A percentile compares a stretch with the other conserved stretches of the same genome.
These are phyloP conservation scores for Cremastinae sp. DNA, from an alignment of 2,888 invertebrate species.

Conservation along the genomic window DNA sequence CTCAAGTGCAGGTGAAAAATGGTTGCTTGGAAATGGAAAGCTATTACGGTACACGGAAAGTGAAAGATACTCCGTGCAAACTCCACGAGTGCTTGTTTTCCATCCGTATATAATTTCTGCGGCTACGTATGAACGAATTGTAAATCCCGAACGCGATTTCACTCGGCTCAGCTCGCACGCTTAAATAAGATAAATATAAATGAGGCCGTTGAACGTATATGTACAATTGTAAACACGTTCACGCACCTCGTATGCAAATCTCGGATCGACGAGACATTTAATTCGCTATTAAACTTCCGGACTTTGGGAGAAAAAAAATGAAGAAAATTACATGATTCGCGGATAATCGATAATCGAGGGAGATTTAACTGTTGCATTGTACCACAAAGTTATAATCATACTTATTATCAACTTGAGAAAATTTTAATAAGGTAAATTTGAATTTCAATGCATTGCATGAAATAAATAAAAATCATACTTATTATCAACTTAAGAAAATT, in stretches of 20 bases:
- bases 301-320: constrained; percentile 8
- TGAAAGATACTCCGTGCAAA: constrained; percentile 67
- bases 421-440: no score
- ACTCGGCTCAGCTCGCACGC: constrained; percentile 23
- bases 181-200: constrained; percentile 26
- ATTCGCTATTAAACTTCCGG: neutral
- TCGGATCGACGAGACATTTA: neutral
- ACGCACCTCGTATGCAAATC: no score
- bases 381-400: no score
- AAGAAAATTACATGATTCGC: neutral
- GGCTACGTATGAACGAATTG: neutral
- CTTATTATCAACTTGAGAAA: no score
- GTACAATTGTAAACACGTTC: constrained; percentile 2
- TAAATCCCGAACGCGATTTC: constrained; percentile 39
- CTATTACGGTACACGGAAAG: constrained; percentile 65
- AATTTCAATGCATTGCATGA: no score
- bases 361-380: no score
- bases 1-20: constrained; percentile 56
- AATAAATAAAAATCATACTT: no score
- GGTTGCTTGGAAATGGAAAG: constrained; percentile 69
- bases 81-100: neutral
- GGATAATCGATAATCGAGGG: no score
- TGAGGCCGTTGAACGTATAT: constrained; percentile 42
- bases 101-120: constrained; percentile 24
- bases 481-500: no score